Evolutionary conservation across 30 jellyfish, hydroid and myxozoan species (phyloP), one percentile per base, ranked within the genome.

Genomic region (Cassiopea xamachana): DNA sequence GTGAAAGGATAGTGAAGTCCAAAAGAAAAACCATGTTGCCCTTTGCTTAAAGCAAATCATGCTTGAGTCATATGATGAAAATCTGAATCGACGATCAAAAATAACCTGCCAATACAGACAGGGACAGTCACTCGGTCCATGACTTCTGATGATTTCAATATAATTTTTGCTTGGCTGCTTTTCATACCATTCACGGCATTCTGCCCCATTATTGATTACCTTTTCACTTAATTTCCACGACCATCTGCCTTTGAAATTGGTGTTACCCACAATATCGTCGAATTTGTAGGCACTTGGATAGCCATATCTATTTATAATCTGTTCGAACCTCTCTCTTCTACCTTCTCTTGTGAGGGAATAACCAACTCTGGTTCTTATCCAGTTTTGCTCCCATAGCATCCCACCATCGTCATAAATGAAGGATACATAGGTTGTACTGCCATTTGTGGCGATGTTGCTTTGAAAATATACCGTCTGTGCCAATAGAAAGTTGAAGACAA

Each of bases 321-420:
- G 17, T 46, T 18, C 16, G 14, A 1, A 44, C 18, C 19, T 7
- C n/a, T n/a, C 67, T 46, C 89, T 60, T 6, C 45, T 44, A 27
- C 12, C 13, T 45, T 16, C 68, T 14, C 14, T 55, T 10, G 80
- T 7, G 17, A 45, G 17, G 12, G 78, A 46, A 64, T 81, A 61
- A 6, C 89, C 89, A 55, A 70, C 12, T 3, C 44, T 61, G 15
- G 92, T 86, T 69, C 55, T 48, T 13, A 85, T 85, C 92, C 92
- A 85, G 49, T 72, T n/a, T 51, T 88, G 87, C 39, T 46, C 7
- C 95, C 95, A 88, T 7, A 59, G 64, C 95, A 88, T 88, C n/a
- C 86, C 86, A 46, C 50, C 91, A 58, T 80, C 95, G 39, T 79
- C 87, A 78, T 88, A 88, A 18, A 88, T 77, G 60, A 69, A 77